phyloP scores from a whole-genome alignment of 2,888 invertebrate genomes.

The Sinentomon sp. region DNA sequence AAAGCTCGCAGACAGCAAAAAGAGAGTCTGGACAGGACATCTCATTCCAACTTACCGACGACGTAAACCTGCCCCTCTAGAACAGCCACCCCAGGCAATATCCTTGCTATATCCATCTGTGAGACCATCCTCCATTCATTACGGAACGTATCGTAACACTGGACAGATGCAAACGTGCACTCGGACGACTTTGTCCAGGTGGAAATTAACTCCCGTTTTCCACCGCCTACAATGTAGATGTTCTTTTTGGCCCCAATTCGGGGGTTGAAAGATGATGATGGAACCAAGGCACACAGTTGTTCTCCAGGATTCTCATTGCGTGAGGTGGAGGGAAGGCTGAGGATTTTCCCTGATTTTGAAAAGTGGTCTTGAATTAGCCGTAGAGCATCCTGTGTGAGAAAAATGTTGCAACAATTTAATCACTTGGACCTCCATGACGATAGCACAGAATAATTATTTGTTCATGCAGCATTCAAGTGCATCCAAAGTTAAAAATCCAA shows the following conservation, averaged over 20 bases:
- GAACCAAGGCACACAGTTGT: too few species aligned
- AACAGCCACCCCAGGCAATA: constrained; percentile 60
- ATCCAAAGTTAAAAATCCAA: too few species aligned
- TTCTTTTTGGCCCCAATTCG: constrained; percentile 59
- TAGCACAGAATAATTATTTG: too few species aligned
- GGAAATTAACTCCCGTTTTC: constrained; percentile 41
- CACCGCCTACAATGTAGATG: constrained; percentile 67
- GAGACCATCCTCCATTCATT: constrained; percentile 55
- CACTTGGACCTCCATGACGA: constrained; percentile 26
- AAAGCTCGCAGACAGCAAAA: too few species aligned
- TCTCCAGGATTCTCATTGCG: too few species aligned
- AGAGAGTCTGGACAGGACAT: too few species aligned
- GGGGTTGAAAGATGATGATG: constrained; percentile 44
- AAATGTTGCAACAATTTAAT: constrained; percentile 51
- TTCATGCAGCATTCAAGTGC: too few species aligned
- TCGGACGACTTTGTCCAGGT: constrained; percentile 46
- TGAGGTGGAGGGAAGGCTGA: too few species aligned
- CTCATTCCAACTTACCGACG: too few species aligned
- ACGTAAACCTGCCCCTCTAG: constrained; percentile 64
- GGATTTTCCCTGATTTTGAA: constrained; percentile 13
- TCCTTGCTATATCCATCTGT: constrained; percentile 55
- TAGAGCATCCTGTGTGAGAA: constrained; percentile 12
- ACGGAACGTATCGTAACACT: constrained; percentile 46
- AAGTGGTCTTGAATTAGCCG: constrained; percentile 11
- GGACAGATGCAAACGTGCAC: constrained; percentile 52